Evolutionary conservation across 2,888 invertebrate species (phyloP).

Genomic region (Anagyrus pseudococci): DNA sequence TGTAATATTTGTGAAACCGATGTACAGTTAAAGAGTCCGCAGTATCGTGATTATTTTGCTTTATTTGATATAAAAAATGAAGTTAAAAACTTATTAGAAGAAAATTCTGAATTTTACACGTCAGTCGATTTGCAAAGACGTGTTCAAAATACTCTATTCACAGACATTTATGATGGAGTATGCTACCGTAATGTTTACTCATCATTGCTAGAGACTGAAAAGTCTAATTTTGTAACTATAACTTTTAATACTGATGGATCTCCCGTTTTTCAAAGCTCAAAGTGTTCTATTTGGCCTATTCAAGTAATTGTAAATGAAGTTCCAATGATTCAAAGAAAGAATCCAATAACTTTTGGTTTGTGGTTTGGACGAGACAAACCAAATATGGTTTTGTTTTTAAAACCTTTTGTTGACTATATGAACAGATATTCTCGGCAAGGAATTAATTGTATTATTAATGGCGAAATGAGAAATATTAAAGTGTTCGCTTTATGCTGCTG

Average conservation of each 20-base stretch:
- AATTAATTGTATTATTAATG: background rate
- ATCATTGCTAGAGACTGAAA: background rate
- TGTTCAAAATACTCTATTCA: background rate
- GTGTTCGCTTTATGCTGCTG: slow-evolving; percentile 20
- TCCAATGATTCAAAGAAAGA: background rate
- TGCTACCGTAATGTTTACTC: background rate
- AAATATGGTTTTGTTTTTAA: background rate
- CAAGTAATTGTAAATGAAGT: slow-evolving; percentile 34
- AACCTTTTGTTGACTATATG: background rate
- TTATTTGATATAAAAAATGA: background rate
- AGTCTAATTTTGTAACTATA: slow-evolving; percentile 16
- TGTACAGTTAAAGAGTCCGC: background rate
- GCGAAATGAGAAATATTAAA: background rate
- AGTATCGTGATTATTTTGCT: slow-evolving; percentile 4
- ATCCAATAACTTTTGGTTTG: slow-evolving; percentile 24
- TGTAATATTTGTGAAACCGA: background rate
- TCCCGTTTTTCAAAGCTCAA: slow-evolving; percentile 26
- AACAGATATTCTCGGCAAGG: background rate
- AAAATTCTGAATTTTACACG: background rate
- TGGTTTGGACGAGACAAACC: slow-evolving; percentile 26
- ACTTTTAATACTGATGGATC: slow-evolving; percentile 32
- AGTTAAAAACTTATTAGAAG: background rate
- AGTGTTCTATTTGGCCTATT: slow-evolving; percentile 29
- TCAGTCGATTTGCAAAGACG: background rate
- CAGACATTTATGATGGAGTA: background rate